Percentiles rank a stretch among this genome's conserved stretches.
Evolutionary conservation across 2,113 vertebrate species (phyloP).

Genomic region (Leucosticte australis): DNA sequence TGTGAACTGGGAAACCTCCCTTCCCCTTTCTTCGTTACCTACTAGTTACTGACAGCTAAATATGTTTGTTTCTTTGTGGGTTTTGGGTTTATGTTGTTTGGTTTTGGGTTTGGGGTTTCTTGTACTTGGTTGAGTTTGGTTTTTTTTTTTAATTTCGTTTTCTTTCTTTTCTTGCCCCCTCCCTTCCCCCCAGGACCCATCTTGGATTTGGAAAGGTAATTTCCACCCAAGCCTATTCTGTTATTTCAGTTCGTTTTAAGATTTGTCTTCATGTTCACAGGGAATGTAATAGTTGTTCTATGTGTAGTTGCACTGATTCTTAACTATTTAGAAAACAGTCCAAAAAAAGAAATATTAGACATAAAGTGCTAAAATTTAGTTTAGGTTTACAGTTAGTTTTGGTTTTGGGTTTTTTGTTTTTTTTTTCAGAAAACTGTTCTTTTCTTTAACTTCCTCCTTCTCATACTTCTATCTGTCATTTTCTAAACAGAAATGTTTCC

Average conservation of each 20-base stretch:
- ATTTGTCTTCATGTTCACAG: background rate
- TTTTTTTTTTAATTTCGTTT: background rate
- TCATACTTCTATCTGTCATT: background rate
- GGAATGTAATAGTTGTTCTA: background rate
- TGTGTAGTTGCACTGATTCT: background rate
- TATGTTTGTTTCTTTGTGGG: background rate
- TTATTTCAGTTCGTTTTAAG: background rate
- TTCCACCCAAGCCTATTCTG: background rate
- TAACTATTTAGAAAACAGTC: background rate
- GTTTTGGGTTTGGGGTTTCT: background rate
- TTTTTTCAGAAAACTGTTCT: background rate
- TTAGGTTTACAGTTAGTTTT: background rate
- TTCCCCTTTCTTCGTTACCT: background rate
- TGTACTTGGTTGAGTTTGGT: background rate
- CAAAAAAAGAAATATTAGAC: background rate
- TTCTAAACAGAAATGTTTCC: background rate
- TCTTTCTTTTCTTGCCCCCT: background rate
- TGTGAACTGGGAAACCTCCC: background rate
- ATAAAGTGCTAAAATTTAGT: background rate
- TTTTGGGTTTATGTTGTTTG: background rate
- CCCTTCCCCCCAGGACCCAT: accelerated
- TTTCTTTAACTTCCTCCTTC: background rate
- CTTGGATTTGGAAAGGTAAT: background rate
- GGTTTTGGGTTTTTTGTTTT: background rate
- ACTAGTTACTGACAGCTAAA: background rate